A percentile compares a stretch with the other conserved stretches of the same genome.
Conservation (phyloP, 2,888 invertebrate species). For the Stegophylla sp. region DNA sequence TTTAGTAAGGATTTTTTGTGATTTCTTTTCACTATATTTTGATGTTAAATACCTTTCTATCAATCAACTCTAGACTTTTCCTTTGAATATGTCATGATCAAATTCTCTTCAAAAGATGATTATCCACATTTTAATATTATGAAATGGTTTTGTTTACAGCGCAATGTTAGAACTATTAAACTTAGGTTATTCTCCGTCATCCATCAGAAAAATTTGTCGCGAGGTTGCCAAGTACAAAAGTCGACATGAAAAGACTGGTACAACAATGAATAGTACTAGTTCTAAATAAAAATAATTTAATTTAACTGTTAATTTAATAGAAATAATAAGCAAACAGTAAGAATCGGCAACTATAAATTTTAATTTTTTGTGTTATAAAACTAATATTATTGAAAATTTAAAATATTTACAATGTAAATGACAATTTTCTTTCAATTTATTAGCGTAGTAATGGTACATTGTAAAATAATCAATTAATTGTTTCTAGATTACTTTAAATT, state of each 20-base stretch:
- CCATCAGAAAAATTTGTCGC: conserved; percentile 44
- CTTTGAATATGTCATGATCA: not conserved
- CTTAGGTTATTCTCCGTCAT: conserved; percentile 48
- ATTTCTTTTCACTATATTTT: not conserved
- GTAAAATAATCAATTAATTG: not conserved
- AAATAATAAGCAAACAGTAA: too few relatives aligned
- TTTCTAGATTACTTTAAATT: not conserved
- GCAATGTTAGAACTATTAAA: conserved; percentile 54
- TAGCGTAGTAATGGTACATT: not conserved
- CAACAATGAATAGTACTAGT: conserved; percentile 35
- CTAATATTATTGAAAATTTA: not conserved
- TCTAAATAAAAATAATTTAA: conserved; percentile 20
- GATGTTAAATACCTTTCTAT: too few relatives aligned
- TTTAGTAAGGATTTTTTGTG: not conserved
- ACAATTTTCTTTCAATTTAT: not conserved
- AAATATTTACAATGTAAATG: not conserved
- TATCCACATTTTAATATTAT: not conserved
- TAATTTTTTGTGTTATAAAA: too few relatives aligned
- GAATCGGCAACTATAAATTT: too few relatives aligned
- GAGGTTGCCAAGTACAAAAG: conserved; percentile 57
- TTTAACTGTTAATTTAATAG: too few relatives aligned
- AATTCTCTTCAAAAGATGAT: not conserved
- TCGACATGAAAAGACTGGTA: conserved; percentile 46
- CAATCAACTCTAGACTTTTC: too few relatives aligned
- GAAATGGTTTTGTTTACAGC: conserved; percentile 47